phyloP scores from a whole-genome alignment of 2,888 invertebrate genomes.

The Ashinkailepas kermadecensis region DNA sequence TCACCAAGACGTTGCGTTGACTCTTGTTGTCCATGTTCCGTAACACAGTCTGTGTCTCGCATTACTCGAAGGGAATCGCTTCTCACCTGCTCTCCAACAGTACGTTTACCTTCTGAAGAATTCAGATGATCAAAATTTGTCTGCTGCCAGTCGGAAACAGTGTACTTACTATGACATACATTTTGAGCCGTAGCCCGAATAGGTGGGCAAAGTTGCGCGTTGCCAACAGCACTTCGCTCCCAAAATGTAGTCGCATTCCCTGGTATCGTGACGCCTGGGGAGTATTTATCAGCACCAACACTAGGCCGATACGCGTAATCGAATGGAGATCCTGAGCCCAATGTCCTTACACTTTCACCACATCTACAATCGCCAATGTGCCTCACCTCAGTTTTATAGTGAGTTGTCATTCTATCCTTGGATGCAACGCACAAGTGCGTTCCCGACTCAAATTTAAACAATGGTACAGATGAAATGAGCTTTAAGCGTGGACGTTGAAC shows the following conservation, averaged over 20 bases:
- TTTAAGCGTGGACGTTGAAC: too few relatives aligned
- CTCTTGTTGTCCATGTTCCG: conserved; percentile 56
- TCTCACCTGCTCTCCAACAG: conserved; percentile 1
- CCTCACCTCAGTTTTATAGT: not conserved
- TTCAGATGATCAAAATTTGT: not conserved
- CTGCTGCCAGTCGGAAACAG: conserved; percentile 4
- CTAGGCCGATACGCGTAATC: not conserved
- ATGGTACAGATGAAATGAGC: too few relatives aligned
- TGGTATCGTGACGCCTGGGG: not conserved
- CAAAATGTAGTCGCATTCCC: conserved; percentile 5
- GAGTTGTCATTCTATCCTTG: not conserved
- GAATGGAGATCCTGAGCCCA: not conserved
- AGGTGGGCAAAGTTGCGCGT: not conserved
- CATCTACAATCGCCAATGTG: conserved; percentile 10
- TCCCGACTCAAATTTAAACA: not conserved
- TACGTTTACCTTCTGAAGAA: not conserved
- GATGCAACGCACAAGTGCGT: not conserved
- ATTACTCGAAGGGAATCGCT: not conserved
- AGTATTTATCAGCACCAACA: not conserved
- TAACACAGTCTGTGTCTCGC: not conserved
- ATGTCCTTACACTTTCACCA: not conserved
- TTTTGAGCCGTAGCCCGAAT: not conserved
- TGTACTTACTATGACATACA: not conserved
- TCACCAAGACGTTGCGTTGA: conserved; percentile 81
- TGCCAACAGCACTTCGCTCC: conserved; percentile 7